A percentile compares a stretch with the other conserved stretches of the same genome.
Evolutionary conservation across 2,113 vertebrate species (phyloP).

Genomic region (Sebastes schlegelii): DNA sequence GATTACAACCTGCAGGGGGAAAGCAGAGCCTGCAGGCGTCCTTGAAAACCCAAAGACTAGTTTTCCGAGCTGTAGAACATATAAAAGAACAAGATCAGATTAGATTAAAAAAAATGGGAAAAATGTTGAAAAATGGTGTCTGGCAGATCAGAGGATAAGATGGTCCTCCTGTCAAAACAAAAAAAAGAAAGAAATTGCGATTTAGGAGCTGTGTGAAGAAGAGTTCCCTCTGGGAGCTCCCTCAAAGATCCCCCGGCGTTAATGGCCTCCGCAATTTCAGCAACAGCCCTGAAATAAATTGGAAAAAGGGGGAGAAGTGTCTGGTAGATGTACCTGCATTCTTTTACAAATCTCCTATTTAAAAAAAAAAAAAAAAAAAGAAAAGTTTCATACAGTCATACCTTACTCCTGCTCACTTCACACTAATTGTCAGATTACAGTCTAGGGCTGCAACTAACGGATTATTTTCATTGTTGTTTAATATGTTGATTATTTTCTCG

Average conservation of each 20-base stretch:
- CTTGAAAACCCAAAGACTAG: constrained; percentile 59
- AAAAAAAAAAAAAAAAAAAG: no score
- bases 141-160: constrained; percentile 63
- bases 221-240: constrained; percentile 49
- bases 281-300: constrained; percentile 72
- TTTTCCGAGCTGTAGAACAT: constrained; percentile 48
- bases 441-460: no score
- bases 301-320: constrained; percentile 47
- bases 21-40: constrained; percentile 57
- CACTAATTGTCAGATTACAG: background rate
- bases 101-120: background rate
- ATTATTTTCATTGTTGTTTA: no score
- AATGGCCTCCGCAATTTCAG: constrained; percentile 68
- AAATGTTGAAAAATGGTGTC: constrained; percentile 35
- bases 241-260: constrained; percentile 58
- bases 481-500: no score
- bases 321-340: constrained; percentile 26
- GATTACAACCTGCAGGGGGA: constrained; percentile 69
- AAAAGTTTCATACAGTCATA: background rate
- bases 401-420: background rate
- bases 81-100: constrained; percentile 71
- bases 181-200: constrained; percentile 43
- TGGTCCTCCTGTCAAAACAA: constrained; percentile 45
- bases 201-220: constrained; percentile 47
- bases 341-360: constrained; percentile 12